A percentile compares a stretch with the other conserved stretches of the same genome.
Conservation (phyloP, 2,888 invertebrate genomes). For the Buathra laborator region DNA sequence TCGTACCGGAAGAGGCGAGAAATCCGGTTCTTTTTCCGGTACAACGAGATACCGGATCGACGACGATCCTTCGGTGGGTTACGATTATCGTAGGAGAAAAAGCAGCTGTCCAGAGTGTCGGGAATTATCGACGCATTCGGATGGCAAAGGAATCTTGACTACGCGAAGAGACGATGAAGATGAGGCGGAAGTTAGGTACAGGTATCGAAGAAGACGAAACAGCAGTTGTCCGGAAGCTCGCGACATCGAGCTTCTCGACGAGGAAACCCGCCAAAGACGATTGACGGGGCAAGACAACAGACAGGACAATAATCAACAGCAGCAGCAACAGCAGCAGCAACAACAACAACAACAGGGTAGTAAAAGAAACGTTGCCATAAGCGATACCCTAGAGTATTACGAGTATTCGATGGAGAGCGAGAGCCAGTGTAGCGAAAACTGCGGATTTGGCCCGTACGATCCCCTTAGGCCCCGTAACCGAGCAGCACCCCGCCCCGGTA, state of each 20-base stretch:
- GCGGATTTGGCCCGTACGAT: constrained; percentile 85
- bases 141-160: constrained; percentile 21
- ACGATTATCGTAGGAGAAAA: constrained; percentile 78
- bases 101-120: constrained; percentile 82
- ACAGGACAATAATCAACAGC: constrained; percentile 74
- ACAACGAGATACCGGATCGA: constrained; percentile 42
- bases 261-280: constrained; percentile 75
- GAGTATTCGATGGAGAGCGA: constrained; percentile 85
- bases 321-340: constrained; percentile 74
- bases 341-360: constrained; percentile 78
- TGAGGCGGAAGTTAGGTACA: constrained; percentile 68
- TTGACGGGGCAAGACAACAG: neutral
- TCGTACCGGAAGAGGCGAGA: constrained; percentile 37
- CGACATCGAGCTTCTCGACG: constrained; percentile 79
- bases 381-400: constrained; percentile 85
- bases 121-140: constrained; percentile 43
- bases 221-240: constrained; percentile 79
- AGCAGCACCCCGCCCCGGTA: constrained; percentile 85
- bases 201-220: constrained; percentile 78
- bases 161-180: constrained; percentile 72
- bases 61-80: constrained; percentile 1
- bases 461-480: constrained; percentile 85
- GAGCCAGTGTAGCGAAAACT: constrained; percentile 85
- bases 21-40: constrained; percentile 67
- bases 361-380: constrained; percentile 85